These are phyloP conservation scores for Hemitrygon akajei DNA, from an alignment of 2,797 vertebrate species.

Conservation along the genomic window DNA sequence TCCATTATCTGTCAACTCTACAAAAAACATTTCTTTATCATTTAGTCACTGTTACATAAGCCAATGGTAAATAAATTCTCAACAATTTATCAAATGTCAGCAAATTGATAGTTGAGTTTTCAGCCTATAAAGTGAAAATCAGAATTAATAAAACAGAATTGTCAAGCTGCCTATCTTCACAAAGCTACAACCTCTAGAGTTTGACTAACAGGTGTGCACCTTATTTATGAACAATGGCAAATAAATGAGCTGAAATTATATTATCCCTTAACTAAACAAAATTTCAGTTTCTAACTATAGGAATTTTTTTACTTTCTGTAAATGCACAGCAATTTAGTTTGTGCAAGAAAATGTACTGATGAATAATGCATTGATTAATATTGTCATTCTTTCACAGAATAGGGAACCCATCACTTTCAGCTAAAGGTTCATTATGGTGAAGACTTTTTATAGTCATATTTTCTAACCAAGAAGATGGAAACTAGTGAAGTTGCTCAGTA, in stretches of 20 bases:
- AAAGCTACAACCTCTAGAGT: neutral
- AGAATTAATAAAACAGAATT: neutral
- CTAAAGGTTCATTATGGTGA: neutral
- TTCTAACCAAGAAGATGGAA: neutral
- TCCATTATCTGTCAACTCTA: neutral
- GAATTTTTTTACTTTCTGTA: constrained; percentile 14
- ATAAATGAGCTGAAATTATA: neutral
- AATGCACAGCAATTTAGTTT: neutral
- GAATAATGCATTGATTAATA: constrained; percentile 8
- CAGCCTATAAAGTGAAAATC: neutral
- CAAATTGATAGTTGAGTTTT: constrained; percentile 1
- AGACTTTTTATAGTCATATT: neutral
- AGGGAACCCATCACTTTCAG: neutral
- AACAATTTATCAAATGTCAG: neutral
- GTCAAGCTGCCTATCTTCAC: neutral
- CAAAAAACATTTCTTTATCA: neutral
- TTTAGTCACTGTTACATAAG: neutral
- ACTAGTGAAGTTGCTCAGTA: neutral
- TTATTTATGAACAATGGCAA: neutral
- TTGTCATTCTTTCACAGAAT: neutral
- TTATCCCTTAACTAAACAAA: neutral
- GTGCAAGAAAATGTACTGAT: neutral
- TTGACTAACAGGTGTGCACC: neutral
- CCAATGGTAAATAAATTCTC: neutral
- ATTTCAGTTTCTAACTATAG: neutral